Evolutionary conservation across 2,888 invertebrate genomes (phyloP), one percentile per base, ranked within the genome.

Genomic region (Psylliodes chrysocephalus): DNA sequence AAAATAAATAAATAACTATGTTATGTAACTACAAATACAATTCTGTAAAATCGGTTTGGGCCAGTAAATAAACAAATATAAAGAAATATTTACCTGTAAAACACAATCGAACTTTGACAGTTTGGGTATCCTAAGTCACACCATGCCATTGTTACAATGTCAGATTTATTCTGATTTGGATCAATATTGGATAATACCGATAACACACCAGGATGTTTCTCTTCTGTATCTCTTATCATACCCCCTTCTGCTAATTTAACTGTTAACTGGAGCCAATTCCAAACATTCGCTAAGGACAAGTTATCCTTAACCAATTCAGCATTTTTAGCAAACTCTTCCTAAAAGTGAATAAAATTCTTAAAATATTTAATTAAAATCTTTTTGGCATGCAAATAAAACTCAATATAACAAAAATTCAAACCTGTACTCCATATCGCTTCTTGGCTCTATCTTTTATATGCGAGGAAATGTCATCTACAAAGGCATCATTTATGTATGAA

Each of bases 231-330:
- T 61, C 85, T 82, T 75, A 90, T 68, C 56, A 84, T 78, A 80
- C 89, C 89, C 68, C 90, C 90, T 76, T 91, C 89, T 30, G 90
- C 88, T 67, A 91, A 82, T 67, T 88, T 87, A 71, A 88, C 86
- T 85, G 92, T 89, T 63, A 90, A 85, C 67, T 90, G 88, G 62
- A 95, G 81, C 89, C 94, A 94, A 66, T 90, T 88, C 96, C 96
- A 97, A 12, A 96, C 85, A 64, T 89, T 91, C 72, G 89, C 88
- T 33, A 96, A 81, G 19, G 89, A 86, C 33, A 89, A 88, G 75
- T 92, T 92, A 75, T 92, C 91, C 47, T 92, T 89, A 0, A 92
- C 90, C 60, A 91, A 79, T 71, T 92, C 91, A 0, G 91, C 93
- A 82, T 95, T 95, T 78, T 91, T 90, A 82, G 89, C 89, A 68